Base-by-base conservation (phyloP, 2,888 invertebrate genomes). In the Aphodius sticticus region DNA sequence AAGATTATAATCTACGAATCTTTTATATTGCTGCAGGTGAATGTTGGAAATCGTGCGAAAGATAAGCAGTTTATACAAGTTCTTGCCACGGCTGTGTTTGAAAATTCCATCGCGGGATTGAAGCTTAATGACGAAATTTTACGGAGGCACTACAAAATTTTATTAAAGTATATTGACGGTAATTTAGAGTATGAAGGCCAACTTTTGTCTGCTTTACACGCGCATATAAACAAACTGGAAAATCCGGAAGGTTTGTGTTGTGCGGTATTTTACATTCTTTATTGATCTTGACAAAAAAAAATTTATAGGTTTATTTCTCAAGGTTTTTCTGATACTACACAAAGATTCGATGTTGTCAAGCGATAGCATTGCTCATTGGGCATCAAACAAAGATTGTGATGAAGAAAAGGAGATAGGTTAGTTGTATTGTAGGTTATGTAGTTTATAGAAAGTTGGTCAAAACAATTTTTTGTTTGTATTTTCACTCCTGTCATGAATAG, bases 281-380 rank as follows among this genome's bases (percentile, higher is more conserved):
- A 53, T 12, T 9, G 53, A 53, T 53, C 2, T 6, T 53, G 53
- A 53, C 53, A 26, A 53, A 69, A 12, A 26, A 70, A 76, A n/a
- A n/a, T 84, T 92, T 92, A 9, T 89, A 97, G 97, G 95, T 84
- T 89, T 97, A 84, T 91, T 97, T 82, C 90, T 93, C 86, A 91
- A 92, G 84, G 93, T 97, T 86, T 95, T 96, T 91, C 93, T 94
- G 87, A 92, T 92, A 86, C 90, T 97, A 77, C 95, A 94, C 87
- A 96, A 96, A 85, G 93, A 94, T 87, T 94, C 94, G 86, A 92
- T 95, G 82, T 94, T 97, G 87, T 94, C 95, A 71, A 93, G 93
- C 85, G 96, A 97, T 84, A 94, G 95, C 82, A 96, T 97, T 89
- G 91, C 94, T 84, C 92, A 93, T 81, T 97, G 97, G 97, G 94